phyloP scores from a whole-genome alignment of 2,888 invertebrate species.

The Andrena hattorfiana region DNA sequence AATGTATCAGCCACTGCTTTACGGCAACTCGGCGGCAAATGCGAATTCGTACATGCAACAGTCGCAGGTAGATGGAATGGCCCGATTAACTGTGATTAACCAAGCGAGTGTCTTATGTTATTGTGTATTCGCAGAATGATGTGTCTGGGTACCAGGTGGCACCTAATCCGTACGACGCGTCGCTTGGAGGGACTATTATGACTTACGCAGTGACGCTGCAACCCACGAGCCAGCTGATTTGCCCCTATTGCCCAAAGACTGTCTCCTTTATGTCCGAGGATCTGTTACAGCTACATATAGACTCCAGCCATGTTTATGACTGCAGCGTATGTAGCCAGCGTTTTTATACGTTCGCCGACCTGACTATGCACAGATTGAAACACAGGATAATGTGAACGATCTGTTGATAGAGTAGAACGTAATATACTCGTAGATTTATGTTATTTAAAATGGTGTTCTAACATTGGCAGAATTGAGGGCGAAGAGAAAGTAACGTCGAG shows the following conservation, averaged over 20 bases:
- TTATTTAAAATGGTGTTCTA: too few relatives aligned
- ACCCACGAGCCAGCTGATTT: constrained; percentile 34
- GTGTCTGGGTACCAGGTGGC: constrained; percentile 4
- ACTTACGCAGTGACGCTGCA: not conserved
- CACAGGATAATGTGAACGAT: not conserved
- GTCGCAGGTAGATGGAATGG: constrained; percentile 16
- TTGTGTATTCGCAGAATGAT: constrained; percentile 26
- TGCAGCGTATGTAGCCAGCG: constrained; percentile 63
- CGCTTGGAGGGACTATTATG: not conserved
- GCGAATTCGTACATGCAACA: constrained; percentile 5
- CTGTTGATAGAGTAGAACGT: not conserved
- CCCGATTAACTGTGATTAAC: not conserved
- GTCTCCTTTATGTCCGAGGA: constrained; percentile 30
- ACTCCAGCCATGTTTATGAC: constrained; percentile 49
- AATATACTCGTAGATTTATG: too few relatives aligned
- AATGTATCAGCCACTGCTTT: constrained; percentile 20
- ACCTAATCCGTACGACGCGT: not conserved
- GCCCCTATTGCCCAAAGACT: constrained; percentile 59
- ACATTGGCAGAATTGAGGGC: too few relatives aligned
- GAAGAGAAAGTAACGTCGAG: too few relatives aligned
- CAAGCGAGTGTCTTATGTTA: not conserved
- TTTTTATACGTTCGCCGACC: constrained; percentile 25
- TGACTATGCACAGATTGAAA: constrained; percentile 25
- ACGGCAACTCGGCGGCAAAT: not conserved
- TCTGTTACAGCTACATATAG: constrained; percentile 53